A percentile compares a stretch with the other conserved stretches of the same genome.
Evolutionary conservation across 2,113 vertebrate genomes (phyloP).

Genomic region (Morphnarchus princeps): DNA sequence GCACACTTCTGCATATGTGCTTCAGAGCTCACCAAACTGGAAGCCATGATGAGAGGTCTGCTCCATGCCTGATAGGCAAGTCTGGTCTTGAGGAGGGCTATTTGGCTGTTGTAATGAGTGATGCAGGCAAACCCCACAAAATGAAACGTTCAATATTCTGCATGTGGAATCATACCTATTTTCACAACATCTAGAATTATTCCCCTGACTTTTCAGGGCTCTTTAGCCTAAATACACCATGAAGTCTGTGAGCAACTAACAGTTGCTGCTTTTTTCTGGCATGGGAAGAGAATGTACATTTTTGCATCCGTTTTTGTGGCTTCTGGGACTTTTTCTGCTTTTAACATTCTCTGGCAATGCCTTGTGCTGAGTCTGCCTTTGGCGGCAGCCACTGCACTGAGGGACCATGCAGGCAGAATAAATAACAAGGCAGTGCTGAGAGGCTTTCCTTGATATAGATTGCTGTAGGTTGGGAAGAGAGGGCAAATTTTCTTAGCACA

Average conservation of each 20-base stretch:
- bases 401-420: slow-evolving; percentile 11
- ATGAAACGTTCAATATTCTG: background rate
- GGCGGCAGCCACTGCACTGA: background rate
- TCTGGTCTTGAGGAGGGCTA: background rate
- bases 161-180: background rate
- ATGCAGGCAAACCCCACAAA: background rate
- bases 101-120: background rate
- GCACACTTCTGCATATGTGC: background rate
- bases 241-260: background rate
- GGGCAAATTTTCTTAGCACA: background rate
- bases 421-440: background rate
- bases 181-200: background rate
- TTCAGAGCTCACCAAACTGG: background rate
- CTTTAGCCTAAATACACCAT: background rate
- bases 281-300: background rate
- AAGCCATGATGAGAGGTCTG: background rate
- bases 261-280: background rate
- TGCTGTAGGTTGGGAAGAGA: background rate
- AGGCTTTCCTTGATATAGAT: slow-evolving; percentile 11
- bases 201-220: background rate
- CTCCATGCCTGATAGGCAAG: background rate
- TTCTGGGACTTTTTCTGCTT: slow-evolving; percentile 13
- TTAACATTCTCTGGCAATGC: slow-evolving; percentile 16
- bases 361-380: background rate
- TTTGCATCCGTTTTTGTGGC: background rate